Conservation (phyloP, 2,797 vertebrate species). For the Lacerta bilineata region DNA sequence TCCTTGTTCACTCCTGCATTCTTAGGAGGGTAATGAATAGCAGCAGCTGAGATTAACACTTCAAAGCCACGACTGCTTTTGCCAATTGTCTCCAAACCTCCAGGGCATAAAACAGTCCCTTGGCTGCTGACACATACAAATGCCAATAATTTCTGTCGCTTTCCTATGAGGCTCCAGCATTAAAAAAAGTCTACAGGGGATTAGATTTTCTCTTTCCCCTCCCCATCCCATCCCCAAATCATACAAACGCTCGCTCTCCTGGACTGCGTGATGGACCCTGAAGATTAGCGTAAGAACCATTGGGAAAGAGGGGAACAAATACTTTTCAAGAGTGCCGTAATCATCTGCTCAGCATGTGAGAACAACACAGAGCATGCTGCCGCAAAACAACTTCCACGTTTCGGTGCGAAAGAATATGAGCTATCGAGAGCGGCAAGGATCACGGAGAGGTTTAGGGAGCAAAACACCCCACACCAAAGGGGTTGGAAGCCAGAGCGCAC, state of each 20-base stretch:
- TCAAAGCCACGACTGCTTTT: constrained; percentile 56
- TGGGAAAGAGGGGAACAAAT: background rate
- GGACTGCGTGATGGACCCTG: background rate
- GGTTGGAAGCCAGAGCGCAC: no score
- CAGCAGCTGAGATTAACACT: constrained; percentile 40
- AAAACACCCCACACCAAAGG: background rate
- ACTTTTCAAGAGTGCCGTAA: background rate
- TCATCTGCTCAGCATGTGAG: background rate
- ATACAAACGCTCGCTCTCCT: constrained; percentile 24
- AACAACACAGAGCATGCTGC: background rate
- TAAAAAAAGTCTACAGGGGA: constrained; percentile 40
- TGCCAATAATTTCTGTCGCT: constrained; percentile 49
- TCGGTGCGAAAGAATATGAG: background rate
- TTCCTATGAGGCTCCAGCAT: constrained; percentile 3
- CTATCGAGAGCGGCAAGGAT: background rate
- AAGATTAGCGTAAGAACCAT: background rate
- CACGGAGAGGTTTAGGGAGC: background rate
- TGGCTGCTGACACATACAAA: constrained; percentile 53
- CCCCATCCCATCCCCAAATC: background rate
- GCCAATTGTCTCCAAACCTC: constrained; percentile 56
- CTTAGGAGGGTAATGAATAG: constrained; percentile 54
- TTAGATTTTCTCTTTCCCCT: background rate
- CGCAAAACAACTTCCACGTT: no score
- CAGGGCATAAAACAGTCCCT: constrained; percentile 59
- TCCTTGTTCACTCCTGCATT: constrained; percentile 62